Evolutionary conservation across 2,888 invertebrate genomes (phyloP), one percentile per base, ranked within the genome.

Genomic region (Capitulum mitella): DNA sequence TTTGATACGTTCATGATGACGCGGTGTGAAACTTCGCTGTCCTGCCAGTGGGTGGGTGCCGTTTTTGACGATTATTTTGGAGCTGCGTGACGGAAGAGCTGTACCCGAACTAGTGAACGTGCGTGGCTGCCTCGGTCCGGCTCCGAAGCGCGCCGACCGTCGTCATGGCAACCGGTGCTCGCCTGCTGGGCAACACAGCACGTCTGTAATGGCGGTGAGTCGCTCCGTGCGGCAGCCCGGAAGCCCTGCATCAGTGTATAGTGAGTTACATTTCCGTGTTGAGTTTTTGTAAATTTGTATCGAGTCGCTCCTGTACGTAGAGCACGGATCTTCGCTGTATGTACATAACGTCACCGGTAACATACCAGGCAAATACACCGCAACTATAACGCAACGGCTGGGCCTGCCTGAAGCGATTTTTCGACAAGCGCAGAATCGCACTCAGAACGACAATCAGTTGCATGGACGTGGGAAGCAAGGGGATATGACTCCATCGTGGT

Each of bases 211-310:
- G 6, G 6, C 6, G 54, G 22, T 22, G 54, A 22, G 16, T 6
- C 22, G 54, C 54, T 22, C 22, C 22, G 22, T 6, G 51, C 22
- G 22, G n/a, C n/a, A n/a, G 58, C 29, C 29, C n/a, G 10, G 14
- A n/a, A 19, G 32, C 3, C 26, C 32, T 2, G 34, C 14, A 0
- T 64, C 64, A 34, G 64, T 34, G 64, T 34, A 34, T 64, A 64
- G 64, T 58, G 58, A 58, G 58, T 34, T 64, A 64, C 34, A 32
- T 64, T 64, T 64, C 34, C 14, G 64, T 64, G 64, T 64, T 64
- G 64, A 64, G 64, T 64, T 64, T 58, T 64, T 64, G 64, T 64
- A 64, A 64, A 64, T 64, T 64, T 64, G 64, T 64, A 64, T 64
- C 64, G 34, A 64, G 64, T 34, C 64, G 64, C 12, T 64, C 64